Conservation (phyloP, 2,888 invertebrate species). For the Drosophila incognita region DNA sequence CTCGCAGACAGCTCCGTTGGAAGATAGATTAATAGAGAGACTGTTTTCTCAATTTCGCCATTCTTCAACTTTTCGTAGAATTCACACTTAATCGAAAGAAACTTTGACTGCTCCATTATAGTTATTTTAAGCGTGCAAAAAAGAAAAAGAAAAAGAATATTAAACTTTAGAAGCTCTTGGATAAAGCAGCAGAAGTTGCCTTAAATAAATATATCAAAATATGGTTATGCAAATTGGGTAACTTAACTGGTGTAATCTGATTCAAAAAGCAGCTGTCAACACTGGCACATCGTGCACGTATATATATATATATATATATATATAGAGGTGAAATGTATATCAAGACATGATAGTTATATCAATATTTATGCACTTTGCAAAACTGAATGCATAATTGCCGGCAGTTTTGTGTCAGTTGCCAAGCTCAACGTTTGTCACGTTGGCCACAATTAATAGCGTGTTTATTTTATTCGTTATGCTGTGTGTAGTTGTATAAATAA, state of each 20-base stretch:
- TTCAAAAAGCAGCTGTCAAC: slow-evolving; percentile 23
- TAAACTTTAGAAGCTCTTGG: background rate
- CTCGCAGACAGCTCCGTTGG: slow-evolving; percentile 15
- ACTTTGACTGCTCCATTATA: background rate
- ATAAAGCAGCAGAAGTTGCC: background rate
- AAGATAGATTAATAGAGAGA: slow-evolving; percentile 34
- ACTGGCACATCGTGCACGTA: slow-evolving; percentile 15
- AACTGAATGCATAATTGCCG: slow-evolving; percentile 39
- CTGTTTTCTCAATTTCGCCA: slow-evolving; percentile 1
- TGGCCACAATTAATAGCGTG: slow-evolving; percentile 68
- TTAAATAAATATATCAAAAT: background rate
- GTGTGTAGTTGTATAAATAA: slow-evolving; percentile 11
- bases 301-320: background rate
- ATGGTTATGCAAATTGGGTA: background rate
- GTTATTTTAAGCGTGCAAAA: background rate
- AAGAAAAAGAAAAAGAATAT: background rate
- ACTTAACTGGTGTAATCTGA: background rate
- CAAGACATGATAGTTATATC: slow-evolving; percentile 7
- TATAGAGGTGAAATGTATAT: background rate
- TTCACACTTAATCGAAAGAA: background rate
- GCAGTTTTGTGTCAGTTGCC: slow-evolving; percentile 39
- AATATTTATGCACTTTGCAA: slow-evolving; percentile 43
- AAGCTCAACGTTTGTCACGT: slow-evolving; percentile 39
- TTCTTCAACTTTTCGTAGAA: background rate
- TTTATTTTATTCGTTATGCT: slow-evolving; percentile 50